Percentiles rank a stretch among this genome's conserved stretches.
phyloP scores from a whole-genome alignment of 2,888 invertebrate species.

The Rotaria sp. region DNA sequence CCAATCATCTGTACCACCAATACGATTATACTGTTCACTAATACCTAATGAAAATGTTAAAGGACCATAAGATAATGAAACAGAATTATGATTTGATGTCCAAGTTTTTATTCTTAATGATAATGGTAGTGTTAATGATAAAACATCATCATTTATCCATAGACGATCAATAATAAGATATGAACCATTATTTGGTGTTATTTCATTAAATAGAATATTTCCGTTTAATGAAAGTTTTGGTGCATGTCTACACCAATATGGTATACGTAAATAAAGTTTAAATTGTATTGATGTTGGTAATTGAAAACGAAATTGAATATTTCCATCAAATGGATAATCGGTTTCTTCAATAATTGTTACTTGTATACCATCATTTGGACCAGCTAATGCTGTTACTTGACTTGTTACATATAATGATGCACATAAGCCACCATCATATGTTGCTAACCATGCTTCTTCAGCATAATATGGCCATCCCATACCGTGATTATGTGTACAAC shows the following conservation, averaged over 20 bases:
- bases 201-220: background rate
- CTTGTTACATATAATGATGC: background rate
- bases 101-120: background rate
- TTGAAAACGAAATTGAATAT: background rate
- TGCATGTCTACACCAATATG: background rate
- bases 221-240: background rate
- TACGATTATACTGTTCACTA: background rate
- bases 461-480: constrained; percentile 29
- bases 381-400: constrained; percentile 2
- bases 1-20: constrained; percentile 27
- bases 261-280: background rate
- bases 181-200: background rate
- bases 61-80: background rate
- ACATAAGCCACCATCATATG: background rate
- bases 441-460: constrained; percentile 8
- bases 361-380: background rate
- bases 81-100: constrained; percentile 18
- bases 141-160: background rate
- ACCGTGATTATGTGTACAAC: constrained; percentile 18
- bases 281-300: background rate
- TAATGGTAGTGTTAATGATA: background rate
- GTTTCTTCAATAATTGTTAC: constrained; percentile 11
- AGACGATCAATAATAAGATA: constrained; percentile 14
- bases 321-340: constrained; percentile 24
- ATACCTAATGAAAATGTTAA: constrained; percentile 11